phyloP scores from a whole-genome alignment of 2,113 vertebrate genomes.

The Cynoglossus semilaevis region DNA sequence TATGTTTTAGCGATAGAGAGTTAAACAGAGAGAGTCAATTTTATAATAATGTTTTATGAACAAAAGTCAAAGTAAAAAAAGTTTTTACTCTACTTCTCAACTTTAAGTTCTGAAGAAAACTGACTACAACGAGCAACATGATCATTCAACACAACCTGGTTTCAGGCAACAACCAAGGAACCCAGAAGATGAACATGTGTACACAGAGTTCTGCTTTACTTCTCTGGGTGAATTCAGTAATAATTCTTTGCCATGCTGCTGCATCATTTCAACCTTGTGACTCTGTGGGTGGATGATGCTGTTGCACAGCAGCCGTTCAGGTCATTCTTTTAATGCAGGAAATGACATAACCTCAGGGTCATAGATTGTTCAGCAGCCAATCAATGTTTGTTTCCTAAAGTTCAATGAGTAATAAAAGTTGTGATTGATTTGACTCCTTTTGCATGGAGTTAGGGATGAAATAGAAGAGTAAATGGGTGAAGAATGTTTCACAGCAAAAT shows the following conservation, averaged over 20 bases:
- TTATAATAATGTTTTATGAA: too few relatives aligned
- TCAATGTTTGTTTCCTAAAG: background rate
- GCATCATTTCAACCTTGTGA: background rate
- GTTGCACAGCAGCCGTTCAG: conserved; percentile 10
- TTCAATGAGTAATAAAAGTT: background rate
- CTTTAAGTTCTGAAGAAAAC: too few relatives aligned
- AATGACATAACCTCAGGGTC: background rate
- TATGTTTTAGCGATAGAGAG: too few relatives aligned
- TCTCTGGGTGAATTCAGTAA: background rate
- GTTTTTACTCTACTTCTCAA: too few relatives aligned
- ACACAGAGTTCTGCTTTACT: conserved; percentile 1
- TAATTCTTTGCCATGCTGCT: background rate
- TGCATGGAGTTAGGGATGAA: too few relatives aligned
- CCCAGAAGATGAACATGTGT: too few relatives aligned
- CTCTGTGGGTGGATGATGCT: background rate
- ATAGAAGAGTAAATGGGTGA: conserved; percentile 7
- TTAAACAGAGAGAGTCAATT: too few relatives aligned
- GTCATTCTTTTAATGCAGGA: conserved; percentile 2
- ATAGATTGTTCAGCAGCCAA: background rate
- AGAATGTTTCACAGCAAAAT: conserved; percentile 6
- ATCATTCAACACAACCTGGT: too few relatives aligned
- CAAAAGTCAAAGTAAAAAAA: too few relatives aligned
- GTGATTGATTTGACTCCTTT: background rate
- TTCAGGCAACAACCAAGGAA: too few relatives aligned
- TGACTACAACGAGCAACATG: too few relatives aligned